Percentiles rank a stretch among this genome's conserved stretches.
phyloP scores from a whole-genome alignment of 2,113 vertebrate species.

The Centropus unirufus region DNA sequence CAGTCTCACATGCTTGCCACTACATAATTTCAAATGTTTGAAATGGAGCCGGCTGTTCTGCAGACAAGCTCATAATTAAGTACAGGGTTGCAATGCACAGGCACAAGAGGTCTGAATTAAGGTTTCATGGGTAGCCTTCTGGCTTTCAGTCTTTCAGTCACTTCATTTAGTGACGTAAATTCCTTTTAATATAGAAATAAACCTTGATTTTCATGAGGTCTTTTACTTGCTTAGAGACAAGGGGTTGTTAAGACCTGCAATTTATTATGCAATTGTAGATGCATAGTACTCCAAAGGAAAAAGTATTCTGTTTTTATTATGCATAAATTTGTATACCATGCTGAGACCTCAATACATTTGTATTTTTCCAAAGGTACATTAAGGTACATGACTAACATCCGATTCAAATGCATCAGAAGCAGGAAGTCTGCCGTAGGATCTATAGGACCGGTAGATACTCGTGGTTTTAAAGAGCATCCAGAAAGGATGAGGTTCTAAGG shows the following conservation, averaged over 20 bases:
- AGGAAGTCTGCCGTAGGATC: background rate
- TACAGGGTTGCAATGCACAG: background rate
- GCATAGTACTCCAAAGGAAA: background rate
- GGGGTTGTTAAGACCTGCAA: background rate
- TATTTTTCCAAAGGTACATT: background rate
- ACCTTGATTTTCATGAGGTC: background rate
- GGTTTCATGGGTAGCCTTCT: conserved; percentile 1
- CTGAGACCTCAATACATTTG: background rate
- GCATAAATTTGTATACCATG: background rate
- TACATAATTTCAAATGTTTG: background rate
- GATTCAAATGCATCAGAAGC: background rate
- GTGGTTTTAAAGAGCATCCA: background rate
- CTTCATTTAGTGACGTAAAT: conserved; percentile 19
- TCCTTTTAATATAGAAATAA: background rate
- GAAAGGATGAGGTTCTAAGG: background rate
- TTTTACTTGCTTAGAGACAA: background rate
- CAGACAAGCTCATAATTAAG: conserved; percentile 5
- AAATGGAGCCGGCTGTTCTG: conserved; percentile 5
- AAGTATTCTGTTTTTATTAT: background rate
- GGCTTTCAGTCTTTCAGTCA: background rate
- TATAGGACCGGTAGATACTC: background rate
- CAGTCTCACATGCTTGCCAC: background rate
- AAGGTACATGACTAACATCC: background rate
- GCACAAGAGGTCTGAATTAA: background rate
- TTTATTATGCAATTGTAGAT: background rate